Base-by-base conservation (phyloP, 35 echinoderm and acorn worm genomes). In the Eucidaris tribuloides region DNA sequence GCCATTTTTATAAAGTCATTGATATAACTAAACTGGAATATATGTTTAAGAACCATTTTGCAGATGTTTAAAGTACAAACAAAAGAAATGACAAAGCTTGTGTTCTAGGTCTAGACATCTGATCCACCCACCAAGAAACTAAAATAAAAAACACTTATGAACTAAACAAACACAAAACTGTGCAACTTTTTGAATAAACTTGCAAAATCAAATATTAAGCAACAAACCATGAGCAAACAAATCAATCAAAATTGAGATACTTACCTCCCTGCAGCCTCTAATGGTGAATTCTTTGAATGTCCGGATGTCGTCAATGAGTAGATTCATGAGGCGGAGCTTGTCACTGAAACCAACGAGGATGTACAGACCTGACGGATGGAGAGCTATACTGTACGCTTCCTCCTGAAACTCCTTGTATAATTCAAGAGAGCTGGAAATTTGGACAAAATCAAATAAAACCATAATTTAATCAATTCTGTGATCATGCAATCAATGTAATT, bases 201-300 rank as follows among this genome's bases (percentile, higher is more conserved):
- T 55, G 50, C n/a, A n/a, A n/a, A n/a, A n/a, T n/a, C n/a, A n/a
- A n/a, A n/a, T n/a, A n/a, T n/a, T n/a, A n/a, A n/a, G n/a, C n/a
- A n/a, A n/a, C n/a, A n/a, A n/a, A n/a, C 48, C 9, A 52, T 52
- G 48, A n/a, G 48, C 48, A 52, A 9, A 11, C 48, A n/a, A 52
- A 52, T 11, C 48, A 52, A 11, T 9, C 48, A 52, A 11, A 52
- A 52, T 81, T 19, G 30, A 65, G 15, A 39, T 18, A 62, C 82
- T 54, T 82, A 98, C 95, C 90, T 98, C 95, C 30, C 91, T 85
- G 61, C 95, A 98, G 7, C 95, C 95, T 50, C 95, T 89, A 57
- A 98, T 93, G 58, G 95, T 91, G 70, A 98, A 98, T 65, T 98
- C 95, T 59, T 98, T 98, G 82, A 98, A 98, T 5, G 85, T 98